Evolutionary conservation across 2,888 invertebrate genomes (phyloP).

Genomic region (Pyrgus malvae): DNA sequence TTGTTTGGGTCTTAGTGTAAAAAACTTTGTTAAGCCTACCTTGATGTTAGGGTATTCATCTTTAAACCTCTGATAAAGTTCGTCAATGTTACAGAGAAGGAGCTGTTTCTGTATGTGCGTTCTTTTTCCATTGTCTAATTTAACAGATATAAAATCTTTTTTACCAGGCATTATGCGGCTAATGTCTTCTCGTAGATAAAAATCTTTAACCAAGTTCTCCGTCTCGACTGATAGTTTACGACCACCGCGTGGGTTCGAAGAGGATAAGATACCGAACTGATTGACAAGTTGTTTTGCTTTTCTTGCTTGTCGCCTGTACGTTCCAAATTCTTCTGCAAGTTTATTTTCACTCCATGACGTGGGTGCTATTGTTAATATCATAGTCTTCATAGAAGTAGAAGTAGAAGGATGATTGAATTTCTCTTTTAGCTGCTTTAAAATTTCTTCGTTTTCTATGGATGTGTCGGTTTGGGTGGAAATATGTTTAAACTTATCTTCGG

Average conservation of each 20-base stretch:
- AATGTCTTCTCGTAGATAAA: too few relatives aligned
- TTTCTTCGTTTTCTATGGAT: constrained; percentile 26
- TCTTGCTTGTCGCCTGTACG: constrained; percentile 1
- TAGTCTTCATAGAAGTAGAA: constrained; percentile 27
- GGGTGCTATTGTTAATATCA: constrained; percentile 36
- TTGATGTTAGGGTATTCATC: too few relatives aligned
- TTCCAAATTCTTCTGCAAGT: constrained; percentile 29
- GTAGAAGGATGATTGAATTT: constrained; percentile 35
- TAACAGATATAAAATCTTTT: too few relatives aligned
- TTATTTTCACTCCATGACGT: constrained; percentile 37
- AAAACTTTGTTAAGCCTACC: constrained; percentile 33
- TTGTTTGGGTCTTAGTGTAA: constrained; percentile 34
- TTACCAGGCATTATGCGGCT: too few relatives aligned
- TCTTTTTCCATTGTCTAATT: too few relatives aligned
- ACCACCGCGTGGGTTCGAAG: too few relatives aligned
- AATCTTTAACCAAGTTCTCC: too few relatives aligned
- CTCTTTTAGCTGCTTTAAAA: constrained; percentile 33
- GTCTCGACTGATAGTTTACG: too few relatives aligned
- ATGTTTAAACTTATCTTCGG: not conserved
- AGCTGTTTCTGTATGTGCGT: too few relatives aligned
- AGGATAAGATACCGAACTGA: constrained; percentile 39
- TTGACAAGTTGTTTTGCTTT: constrained; percentile 39
- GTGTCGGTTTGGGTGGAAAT: not conserved
- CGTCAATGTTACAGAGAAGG: too few relatives aligned
- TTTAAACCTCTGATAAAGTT: too few relatives aligned